phyloP scores from a whole-genome alignment of 2,797 vertebrate genomes.

The Gastrophryne carolinensis region DNA sequence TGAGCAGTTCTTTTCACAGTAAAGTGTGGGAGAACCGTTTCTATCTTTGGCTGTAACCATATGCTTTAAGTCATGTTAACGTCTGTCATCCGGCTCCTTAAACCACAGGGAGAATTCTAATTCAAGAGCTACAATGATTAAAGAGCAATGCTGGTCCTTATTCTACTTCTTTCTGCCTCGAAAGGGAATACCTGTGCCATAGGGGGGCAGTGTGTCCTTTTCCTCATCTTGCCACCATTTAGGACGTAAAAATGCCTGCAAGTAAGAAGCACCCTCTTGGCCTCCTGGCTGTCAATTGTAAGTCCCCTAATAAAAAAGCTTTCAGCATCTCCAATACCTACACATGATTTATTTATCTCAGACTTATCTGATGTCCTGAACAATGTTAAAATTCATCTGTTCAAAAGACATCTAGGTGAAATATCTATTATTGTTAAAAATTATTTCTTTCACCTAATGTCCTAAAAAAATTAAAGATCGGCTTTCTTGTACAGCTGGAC shows the following conservation, averaged over 20 bases:
- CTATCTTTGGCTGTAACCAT: conserved; percentile 52
- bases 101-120: conserved; percentile 44
- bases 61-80: conserved; percentile 48
- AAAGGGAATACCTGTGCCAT: background rate
- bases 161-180: conserved; percentile 7
- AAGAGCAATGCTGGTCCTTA: conserved; percentile 23
- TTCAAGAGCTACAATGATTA: conserved; percentile 42
- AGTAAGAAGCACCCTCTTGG: background rate
- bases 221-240: background rate
- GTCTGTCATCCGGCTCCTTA: conserved; percentile 47
- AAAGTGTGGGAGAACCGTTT: conserved; percentile 50
- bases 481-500: too few relatives aligned
- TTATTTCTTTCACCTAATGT: too few relatives aligned
- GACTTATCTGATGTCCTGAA: too few relatives aligned
- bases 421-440: too few relatives aligned
- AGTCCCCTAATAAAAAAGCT: background rate
- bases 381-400: too few relatives aligned
- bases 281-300: background rate
- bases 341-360: background rate
- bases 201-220: background rate
- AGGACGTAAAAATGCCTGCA: background rate
- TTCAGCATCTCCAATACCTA: background rate
- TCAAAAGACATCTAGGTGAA: too few relatives aligned
- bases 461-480: too few relatives aligned
- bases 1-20: conserved; percentile 44